Conservation (phyloP, 2,888 invertebrate genomes). For the Chaitophorus viminalis region DNA sequence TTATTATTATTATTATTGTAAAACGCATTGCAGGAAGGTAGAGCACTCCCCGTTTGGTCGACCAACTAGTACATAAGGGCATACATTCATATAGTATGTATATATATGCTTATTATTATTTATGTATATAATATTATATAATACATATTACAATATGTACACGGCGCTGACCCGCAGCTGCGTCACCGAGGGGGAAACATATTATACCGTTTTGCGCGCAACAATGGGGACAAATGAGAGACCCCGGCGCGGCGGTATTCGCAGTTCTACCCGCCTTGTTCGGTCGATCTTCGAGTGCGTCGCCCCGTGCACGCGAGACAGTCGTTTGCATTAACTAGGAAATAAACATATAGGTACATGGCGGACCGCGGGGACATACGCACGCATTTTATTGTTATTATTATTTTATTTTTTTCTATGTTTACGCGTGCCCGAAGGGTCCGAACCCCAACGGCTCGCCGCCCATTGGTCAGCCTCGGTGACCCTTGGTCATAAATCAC, state of each 20-base stretch:
- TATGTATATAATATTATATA: not conserved
- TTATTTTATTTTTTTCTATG: too few species aligned
- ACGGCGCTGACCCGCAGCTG: constrained; percentile 57
- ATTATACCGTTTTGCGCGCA: constrained; percentile 49
- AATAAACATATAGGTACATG: constrained; percentile 36
- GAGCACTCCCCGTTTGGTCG: not conserved
- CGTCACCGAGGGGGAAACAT: not conserved
- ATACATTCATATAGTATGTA: too few species aligned
- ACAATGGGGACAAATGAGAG: constrained; percentile 60
- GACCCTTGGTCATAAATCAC: constrained; percentile 61
- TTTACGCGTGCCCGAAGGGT: not conserved
- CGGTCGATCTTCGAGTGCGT: constrained; percentile 29
- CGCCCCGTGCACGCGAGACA: not conserved
- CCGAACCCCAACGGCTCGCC: constrained; percentile 36
- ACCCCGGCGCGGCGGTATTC: constrained; percentile 10
- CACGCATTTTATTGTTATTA: too few species aligned
- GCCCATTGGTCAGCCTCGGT: constrained; percentile 59
- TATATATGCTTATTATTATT: not conserved
- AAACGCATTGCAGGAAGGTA: not conserved
- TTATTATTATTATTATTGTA: not conserved
- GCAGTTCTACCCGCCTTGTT: not conserved
- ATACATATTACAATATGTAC: not conserved
- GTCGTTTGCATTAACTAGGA: constrained; percentile 58
- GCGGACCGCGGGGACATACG: not conserved
- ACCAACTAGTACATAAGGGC: not conserved